A percentile compares a stretch with the other conserved stretches of the same genome.
These are phyloP conservation scores for Uropsilus gracilis DNA, from an alignment of 2,113 vertebrate species.

Conservation along the genomic window DNA sequence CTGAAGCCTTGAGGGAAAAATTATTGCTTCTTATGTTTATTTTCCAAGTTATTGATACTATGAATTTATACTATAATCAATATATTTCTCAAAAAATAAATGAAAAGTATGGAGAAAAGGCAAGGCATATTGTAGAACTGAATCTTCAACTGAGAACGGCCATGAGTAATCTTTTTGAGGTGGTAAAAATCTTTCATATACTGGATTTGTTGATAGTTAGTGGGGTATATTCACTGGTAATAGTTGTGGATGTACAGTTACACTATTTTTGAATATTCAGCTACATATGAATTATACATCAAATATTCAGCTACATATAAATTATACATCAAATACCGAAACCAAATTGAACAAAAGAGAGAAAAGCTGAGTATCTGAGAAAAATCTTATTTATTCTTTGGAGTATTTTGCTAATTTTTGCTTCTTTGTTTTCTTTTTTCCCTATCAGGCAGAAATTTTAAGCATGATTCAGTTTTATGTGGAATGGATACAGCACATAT, in stretches of 20 bases:
- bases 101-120: background rate
- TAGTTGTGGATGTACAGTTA: background rate
- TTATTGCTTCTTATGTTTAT: background rate
- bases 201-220: background rate
- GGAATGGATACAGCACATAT: background rate
- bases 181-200: background rate
- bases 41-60: background rate
- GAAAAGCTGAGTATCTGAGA: background rate
- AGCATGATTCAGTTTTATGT: background rate
- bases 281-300: background rate
- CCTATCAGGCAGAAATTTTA: background rate
- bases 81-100: slow-evolving; percentile 17
- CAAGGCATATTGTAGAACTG: background rate
- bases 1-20: background rate
- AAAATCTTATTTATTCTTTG: slow-evolving; percentile 6
- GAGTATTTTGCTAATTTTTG: background rate
- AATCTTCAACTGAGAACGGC: background rate
- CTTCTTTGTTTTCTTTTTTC: background rate
- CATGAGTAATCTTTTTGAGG: background rate
- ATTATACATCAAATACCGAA: background rate
- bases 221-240: background rate
- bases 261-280: background rate
- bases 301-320: background rate
- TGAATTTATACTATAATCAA: background rate
- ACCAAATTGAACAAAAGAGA: background rate